These are phyloP conservation scores for Magallana ariakensis DNA, from an alignment of 1,140 invertebrate genomes.

Conservation along the genomic window DNA sequence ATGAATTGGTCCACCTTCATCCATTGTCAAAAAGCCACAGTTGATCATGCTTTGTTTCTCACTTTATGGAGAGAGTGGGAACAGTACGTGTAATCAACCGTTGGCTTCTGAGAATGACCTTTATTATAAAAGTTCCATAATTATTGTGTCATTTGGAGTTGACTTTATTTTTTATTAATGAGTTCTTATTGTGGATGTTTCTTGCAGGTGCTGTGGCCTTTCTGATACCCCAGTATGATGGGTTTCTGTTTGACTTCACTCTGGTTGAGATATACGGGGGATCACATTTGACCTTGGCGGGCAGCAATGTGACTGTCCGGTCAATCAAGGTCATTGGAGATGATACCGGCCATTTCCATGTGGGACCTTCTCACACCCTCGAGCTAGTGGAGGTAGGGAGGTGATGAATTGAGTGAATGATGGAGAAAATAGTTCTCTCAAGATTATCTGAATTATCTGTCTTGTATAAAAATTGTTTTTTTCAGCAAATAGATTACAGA, in stretches of 20 bases:
- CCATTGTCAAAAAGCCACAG: too few species aligned
- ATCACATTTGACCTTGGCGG: constrained; percentile 65
- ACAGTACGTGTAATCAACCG: too few species aligned
- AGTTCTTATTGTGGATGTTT: not conserved
- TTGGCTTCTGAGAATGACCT: too few species aligned
- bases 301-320: constrained; percentile 60
- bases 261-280: constrained; percentile 71
- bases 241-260: constrained; percentile 65
- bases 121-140: too few species aligned
- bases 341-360: constrained; percentile 71
- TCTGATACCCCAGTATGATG: constrained; percentile 52
- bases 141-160: too few species aligned
- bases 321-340: constrained; percentile 65
- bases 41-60: too few species aligned
- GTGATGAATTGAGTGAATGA: not conserved
- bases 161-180: not conserved
- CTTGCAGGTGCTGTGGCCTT: constrained; percentile 67
- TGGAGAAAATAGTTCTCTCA: too few species aligned
- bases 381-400: constrained; percentile 65
- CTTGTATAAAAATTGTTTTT: too few species aligned
- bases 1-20: not conserved
- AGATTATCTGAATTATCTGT: too few species aligned
- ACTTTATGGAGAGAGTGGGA: too few species aligned
- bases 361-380: constrained; percentile 66
- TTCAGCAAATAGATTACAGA: too few species aligned